Evolutionary conservation across 2,113 vertebrate genomes (phyloP).

Genomic region (Scolopax mira): DNA sequence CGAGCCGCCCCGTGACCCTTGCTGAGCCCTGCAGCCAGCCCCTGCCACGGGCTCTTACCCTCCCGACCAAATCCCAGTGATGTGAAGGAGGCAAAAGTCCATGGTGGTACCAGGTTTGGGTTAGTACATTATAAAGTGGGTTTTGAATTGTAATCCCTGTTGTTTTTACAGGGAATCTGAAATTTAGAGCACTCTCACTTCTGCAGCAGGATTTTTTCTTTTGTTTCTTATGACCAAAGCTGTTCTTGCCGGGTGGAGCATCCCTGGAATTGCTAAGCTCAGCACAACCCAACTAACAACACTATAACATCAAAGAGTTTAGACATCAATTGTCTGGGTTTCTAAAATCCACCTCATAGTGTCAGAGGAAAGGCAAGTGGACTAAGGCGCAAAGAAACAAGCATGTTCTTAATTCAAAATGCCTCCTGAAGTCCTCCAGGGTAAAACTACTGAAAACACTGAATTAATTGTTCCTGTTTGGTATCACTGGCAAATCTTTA

Average conservation of each 20-base stretch:
- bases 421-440: background rate
- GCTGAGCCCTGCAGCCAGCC: background rate
- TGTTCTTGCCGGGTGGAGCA: background rate
- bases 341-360: background rate
- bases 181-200: background rate
- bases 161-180: background rate
- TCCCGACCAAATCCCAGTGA: background rate
- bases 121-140: background rate
- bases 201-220: background rate
- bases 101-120: background rate
- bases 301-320: background rate
- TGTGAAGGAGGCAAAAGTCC: rapidly evolving
- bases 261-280: background rate
- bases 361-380: background rate
- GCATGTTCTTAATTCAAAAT: background rate
- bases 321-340: background rate
- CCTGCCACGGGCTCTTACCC: background rate
- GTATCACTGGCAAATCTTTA: background rate
- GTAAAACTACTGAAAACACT: background rate
- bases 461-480: background rate
- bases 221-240: background rate
- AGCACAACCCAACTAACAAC: background rate
- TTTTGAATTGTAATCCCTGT: background rate
- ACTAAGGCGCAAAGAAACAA: background rate
- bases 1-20: background rate